A percentile compares a stretch with the other conserved stretches of the same genome.
phyloP scores from a whole-genome alignment of 2,113 vertebrate species.

The Copsychus sechellarum region DNA sequence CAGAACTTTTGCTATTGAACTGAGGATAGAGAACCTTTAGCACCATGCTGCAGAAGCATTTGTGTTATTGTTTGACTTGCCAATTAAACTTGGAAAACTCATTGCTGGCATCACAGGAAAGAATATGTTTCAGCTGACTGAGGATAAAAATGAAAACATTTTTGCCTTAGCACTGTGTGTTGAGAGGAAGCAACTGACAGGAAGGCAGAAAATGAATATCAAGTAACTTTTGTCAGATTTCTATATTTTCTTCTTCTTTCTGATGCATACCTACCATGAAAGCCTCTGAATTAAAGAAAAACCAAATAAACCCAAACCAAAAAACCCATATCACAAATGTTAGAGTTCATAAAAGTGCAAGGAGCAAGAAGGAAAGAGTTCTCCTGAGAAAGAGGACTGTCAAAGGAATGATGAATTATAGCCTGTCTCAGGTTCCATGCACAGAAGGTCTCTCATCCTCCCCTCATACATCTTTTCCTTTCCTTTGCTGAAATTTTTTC shows the following conservation, averaged over 20 bases:
- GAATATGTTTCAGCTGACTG: conserved; percentile 3
- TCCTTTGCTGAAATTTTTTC: not conserved
- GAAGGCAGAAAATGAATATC: not conserved
- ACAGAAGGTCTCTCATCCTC: not conserved
- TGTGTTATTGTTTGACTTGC: conserved; percentile 1
- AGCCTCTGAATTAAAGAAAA: not conserved
- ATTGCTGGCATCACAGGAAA: not conserved
- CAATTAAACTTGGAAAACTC: conserved; percentile 51
- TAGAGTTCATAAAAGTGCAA: not conserved
- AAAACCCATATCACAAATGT: fast-evolving
- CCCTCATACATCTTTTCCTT: not conserved
- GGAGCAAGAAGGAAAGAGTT: not conserved
- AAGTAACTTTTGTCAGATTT: not conserved
- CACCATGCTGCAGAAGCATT: not conserved
- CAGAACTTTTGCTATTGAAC: conserved; percentile 15
- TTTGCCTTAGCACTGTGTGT: not conserved
- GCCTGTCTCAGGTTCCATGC: not conserved
- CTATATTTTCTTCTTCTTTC: not conserved
- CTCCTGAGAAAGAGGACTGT: not conserved
- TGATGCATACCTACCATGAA: not conserved
- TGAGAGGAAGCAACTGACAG: not conserved
- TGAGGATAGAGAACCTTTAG: conserved; percentile 23
- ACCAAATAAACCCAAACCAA: not conserved
- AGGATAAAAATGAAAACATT: not conserved
- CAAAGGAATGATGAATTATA: not conserved